Percentiles rank a stretch among this genome's conserved stretches.
Evolutionary conservation across 2,888 invertebrate species (phyloP).

Genomic region (Sesia apiformis): DNA sequence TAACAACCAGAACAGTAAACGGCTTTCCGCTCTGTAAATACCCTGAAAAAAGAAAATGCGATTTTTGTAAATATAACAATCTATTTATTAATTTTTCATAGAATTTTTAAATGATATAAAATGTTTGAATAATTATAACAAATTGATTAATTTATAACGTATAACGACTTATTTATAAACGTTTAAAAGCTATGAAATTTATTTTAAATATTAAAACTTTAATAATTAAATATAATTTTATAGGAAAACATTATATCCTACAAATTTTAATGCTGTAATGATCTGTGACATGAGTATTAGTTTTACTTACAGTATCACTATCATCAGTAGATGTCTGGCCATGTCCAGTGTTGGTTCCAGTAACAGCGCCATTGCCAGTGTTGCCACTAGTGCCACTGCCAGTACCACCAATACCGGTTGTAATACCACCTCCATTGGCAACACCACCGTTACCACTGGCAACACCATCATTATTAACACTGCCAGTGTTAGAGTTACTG

Average conservation of each 20-base stretch:
- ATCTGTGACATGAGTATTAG: background rate
- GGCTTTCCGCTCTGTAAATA: slow-evolving; percentile 82
- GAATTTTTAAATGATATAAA: too few relatives aligned
- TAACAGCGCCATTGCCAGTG: background rate
- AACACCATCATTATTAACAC: slow-evolving; percentile 4
- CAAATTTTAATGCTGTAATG: too few relatives aligned
- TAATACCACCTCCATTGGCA: slow-evolving; percentile 1
- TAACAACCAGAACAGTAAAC: slow-evolving; percentile 84
- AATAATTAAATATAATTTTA: too few relatives aligned
- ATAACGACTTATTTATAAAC: background rate
- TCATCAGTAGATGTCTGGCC: slow-evolving; percentile 32
- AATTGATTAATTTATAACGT: background rate
- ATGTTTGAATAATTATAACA: background rate
- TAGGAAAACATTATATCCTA: too few relatives aligned
- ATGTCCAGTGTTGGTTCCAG: slow-evolving; percentile 15
- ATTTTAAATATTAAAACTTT: too few relatives aligned
- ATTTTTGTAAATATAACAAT: too few relatives aligned
- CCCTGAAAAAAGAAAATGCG: slow-evolving; percentile 68
- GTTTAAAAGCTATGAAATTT: too few relatives aligned
- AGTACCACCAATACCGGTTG: slow-evolving; percentile 2
- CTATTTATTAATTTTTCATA: too few relatives aligned
- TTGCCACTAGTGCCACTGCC: slow-evolving; percentile 1
- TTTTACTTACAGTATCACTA: slow-evolving; percentile 39
- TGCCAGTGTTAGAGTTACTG: slow-evolving; percentile 12
- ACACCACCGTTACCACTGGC: background rate